Conservation (phyloP, 2,113 vertebrate species). For the Agapornis roseicollis region DNA sequence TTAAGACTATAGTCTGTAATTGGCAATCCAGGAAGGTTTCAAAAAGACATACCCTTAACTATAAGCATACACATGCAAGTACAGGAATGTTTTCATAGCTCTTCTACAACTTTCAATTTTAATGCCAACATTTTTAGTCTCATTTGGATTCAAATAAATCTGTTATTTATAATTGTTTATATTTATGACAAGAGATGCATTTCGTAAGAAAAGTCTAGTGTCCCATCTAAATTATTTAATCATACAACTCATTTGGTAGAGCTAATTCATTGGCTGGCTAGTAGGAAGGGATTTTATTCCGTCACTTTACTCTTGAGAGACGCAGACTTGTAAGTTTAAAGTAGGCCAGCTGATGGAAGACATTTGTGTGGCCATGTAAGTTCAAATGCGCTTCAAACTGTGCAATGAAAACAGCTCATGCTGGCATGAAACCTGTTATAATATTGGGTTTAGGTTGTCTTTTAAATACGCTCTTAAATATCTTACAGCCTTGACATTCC, state of each 20-base stretch:
- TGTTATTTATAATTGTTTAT: neutral
- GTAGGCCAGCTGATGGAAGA: neutral
- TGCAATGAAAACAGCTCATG: neutral
- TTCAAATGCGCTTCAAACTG: neutral
- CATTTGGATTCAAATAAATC: neutral
- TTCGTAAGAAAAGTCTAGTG: neutral
- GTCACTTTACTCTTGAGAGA: neutral
- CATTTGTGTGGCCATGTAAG: neutral
- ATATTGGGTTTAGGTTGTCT: neutral
- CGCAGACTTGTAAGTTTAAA: neutral
- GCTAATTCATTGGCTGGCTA: neutral
- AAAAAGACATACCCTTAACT: neutral
- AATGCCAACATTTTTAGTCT: neutral
- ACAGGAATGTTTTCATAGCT: neutral
- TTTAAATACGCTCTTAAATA: neutral
- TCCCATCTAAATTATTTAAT: conserved; percentile 27
- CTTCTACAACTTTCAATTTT: neutral
- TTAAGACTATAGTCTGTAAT: neutral
- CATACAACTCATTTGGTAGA: neutral
- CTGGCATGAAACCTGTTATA: neutral
- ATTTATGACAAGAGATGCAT: neutral
- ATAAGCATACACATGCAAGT: neutral
- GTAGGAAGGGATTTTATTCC: neutral
- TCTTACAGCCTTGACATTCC: neutral
- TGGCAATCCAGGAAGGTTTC: neutral